Percentiles rank a stretch among this genome's conserved stretches.
phyloP scores from a whole-genome alignment of 2,888 invertebrate genomes.

The Ernsta delagoae region DNA sequence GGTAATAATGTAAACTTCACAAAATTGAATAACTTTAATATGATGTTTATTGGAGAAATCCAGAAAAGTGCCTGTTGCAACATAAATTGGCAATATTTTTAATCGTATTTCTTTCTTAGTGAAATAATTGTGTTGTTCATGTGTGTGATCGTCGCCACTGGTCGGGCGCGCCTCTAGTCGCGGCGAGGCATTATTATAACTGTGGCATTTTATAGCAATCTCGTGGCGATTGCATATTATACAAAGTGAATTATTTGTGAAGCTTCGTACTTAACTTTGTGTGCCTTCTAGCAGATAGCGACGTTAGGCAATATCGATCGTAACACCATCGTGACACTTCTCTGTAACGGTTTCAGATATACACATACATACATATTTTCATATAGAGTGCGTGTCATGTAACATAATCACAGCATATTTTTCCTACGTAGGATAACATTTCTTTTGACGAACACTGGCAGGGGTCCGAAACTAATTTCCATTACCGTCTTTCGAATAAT shows the following conservation, averaged over 20 bases:
- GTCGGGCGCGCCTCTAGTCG: conserved; percentile 34
- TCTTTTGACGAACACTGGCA: conserved; percentile 58
- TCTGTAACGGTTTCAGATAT: conserved; percentile 15
- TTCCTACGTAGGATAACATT: conserved; percentile 66
- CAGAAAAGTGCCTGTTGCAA: conserved; percentile 84
- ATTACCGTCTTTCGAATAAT: conserved; percentile 69
- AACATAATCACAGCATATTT: conserved; percentile 48
- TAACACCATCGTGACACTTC: conserved; percentile 59
- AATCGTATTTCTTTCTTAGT: conserved; percentile 74
- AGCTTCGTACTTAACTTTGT: conserved; percentile 84
- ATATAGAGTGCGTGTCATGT: conserved; percentile 51
- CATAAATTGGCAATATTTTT: conserved; percentile 84
- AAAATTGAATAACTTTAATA: conserved; percentile 76
- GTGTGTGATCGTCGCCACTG: conserved; percentile 54
- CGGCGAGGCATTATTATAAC: conserved; percentile 44
- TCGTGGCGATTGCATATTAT: conserved; percentile 44
- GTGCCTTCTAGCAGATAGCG: conserved; percentile 85
- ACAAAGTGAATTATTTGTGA: conserved; percentile 70
- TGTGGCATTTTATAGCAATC: conserved; percentile 34
- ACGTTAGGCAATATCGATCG: conserved; percentile 79
- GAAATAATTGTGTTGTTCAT: conserved; percentile 67
- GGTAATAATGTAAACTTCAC: conserved; percentile 78
- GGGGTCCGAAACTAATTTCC: conserved; percentile 55
- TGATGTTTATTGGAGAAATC: conserved; percentile 84
- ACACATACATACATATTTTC: conserved; percentile 48